These are phyloP conservation scores for Delichon dasypus DNA, from an alignment of 2,797 vertebrate genomes.

Conservation along the genomic window DNA sequence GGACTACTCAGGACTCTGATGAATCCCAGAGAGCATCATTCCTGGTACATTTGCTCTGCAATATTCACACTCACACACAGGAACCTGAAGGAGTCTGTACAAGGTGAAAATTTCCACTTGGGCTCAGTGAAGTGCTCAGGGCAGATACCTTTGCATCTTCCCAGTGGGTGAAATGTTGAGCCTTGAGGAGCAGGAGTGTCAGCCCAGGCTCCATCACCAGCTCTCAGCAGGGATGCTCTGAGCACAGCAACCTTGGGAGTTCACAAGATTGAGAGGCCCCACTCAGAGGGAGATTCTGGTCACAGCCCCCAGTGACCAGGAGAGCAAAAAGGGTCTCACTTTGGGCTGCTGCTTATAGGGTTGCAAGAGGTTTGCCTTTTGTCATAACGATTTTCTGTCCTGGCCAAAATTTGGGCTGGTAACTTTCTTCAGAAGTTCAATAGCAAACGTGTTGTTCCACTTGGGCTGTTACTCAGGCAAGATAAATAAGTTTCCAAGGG, in stretches of 20 bases:
- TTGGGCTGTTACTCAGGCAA: not conserved
- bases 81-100: not conserved
- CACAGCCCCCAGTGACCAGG: not conserved
- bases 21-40: not conserved
- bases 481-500: not conserved
- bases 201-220: not conserved
- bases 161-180: not conserved
- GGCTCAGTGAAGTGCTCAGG: not conserved
- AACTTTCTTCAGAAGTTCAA: fast-evolving
- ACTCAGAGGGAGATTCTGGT: not conserved
- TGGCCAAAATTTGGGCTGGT: not conserved
- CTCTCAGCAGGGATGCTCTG: fast-evolving
- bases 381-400: not conserved
- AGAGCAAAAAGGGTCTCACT: not conserved
- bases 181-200: not conserved
- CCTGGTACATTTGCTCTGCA: not conserved
- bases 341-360: fast-evolving
- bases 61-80: too few species aligned
- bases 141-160: not conserved
- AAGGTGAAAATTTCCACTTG: not conserved
- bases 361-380: not conserved
- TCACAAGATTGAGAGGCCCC: not conserved
- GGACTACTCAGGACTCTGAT: not conserved
- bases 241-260: not conserved
- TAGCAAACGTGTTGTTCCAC: not conserved